These are phyloP conservation scores for Dysdera silvatica DNA, from an alignment of 1,140 invertebrate genomes.

Conservation along the genomic window DNA sequence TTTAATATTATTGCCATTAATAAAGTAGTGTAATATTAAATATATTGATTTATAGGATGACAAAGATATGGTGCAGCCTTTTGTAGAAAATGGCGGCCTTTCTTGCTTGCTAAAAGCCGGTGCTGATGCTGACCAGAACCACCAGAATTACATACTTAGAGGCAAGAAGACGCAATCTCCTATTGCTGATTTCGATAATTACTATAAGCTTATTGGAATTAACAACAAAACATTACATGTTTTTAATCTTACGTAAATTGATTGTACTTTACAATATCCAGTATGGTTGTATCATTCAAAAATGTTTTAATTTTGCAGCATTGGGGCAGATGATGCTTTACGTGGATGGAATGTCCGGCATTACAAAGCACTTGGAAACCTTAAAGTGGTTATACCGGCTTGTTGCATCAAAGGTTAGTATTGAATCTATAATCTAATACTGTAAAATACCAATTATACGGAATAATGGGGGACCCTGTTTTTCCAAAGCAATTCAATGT, in stretches of 20 bases:
- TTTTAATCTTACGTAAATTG: no score
- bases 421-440: no score
- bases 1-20: no score
- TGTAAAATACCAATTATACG: no score
- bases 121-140: constrained; percentile 91
- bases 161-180: constrained; percentile 52
- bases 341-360: constrained; percentile 99
- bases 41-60: constrained; percentile 67
- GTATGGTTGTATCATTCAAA: no score
- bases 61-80: constrained; percentile 98
- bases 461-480: no score
- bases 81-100: constrained; percentile 94
- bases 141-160: constrained; percentile 97
- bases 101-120: constrained; percentile 89
- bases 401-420: constrained; percentile 71
- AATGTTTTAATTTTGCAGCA: constrained; percentile 49
- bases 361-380: constrained; percentile 91
- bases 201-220: background rate
- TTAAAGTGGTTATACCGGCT: constrained; percentile 96
- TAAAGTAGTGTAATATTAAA: background rate
- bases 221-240: no score
- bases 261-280: no score
- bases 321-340: constrained; percentile 94
- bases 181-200: background rate
- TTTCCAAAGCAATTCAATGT: no score